These are phyloP conservation scores for Hippoglossus hippoglossus DNA, from an alignment of 2,797 vertebrate species.

Conservation along the genomic window DNA sequence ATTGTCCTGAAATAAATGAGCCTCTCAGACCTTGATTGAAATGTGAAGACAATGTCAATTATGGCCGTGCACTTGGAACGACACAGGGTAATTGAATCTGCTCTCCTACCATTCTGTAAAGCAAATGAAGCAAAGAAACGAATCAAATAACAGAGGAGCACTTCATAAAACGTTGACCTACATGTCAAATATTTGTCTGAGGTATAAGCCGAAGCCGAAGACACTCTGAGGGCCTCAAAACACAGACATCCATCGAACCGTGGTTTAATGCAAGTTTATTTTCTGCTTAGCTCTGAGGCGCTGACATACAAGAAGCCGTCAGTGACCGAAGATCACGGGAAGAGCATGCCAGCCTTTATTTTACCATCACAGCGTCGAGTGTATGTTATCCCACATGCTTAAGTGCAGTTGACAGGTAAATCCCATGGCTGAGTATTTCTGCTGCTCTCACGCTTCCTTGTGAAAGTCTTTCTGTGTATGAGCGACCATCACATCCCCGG, in stretches of 20 bases:
- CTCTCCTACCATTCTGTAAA: background rate
- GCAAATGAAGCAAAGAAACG: background rate
- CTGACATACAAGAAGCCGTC: conserved; percentile 55
- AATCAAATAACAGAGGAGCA: conserved; percentile 9
- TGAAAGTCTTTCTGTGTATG: conserved; percentile 65
- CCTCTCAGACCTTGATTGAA: background rate
- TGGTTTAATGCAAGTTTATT: conserved; percentile 44
- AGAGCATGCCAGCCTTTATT: conserved; percentile 63
- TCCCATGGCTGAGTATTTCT: conserved; percentile 69
- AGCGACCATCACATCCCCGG: conserved; percentile 48
- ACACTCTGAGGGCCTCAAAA: conserved; percentile 41
- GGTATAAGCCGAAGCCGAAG: conserved; percentile 15
- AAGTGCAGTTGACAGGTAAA: conserved; percentile 76
- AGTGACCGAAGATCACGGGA: conserved; percentile 57
- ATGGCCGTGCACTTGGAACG: background rate
- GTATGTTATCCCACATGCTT: conserved; percentile 61
- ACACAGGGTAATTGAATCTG: conserved; percentile 5
- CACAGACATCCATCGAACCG: conserved; percentile 24
- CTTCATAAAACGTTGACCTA: conserved; percentile 23
- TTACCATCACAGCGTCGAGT: conserved; percentile 49
- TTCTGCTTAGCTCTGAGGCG: conserved; percentile 36
- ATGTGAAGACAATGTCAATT: conserved; percentile 19
- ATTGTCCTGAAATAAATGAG: background rate
- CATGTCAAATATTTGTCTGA: conserved; percentile 30
- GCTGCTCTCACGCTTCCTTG: conserved; percentile 54